Base-by-base conservation (phyloP, 2,888 invertebrate species). In the Dioctria rufipes region DNA sequence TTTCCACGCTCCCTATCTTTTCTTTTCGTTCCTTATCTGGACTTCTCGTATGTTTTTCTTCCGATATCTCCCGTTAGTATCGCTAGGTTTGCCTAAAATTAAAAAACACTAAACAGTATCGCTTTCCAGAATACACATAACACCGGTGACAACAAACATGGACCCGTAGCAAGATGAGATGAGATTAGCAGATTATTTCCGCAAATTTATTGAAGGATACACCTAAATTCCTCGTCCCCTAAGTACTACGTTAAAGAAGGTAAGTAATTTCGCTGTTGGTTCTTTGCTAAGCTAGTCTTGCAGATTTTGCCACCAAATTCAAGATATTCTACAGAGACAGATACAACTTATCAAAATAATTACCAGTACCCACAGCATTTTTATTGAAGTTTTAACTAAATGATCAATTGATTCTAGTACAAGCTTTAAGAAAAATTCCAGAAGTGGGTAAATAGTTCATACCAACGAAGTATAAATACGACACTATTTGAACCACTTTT, bases 391-490 rank as follows among this genome's bases (percentile, higher is more conserved):
- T n/a, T 58, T 58, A 2, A 58, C 13, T 11, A 58, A 58, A 11
- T 11, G 2, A 1, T 11, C 58, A 1, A 58, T 58, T n/a, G 13
- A 58, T 2, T 5, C 11, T 5, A 3, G 58, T 58, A 58, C 13
- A 58, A 58, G 13, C 58, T 3, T 58, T 5, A 3, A 8, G 13
- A 2, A n/a, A 58, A 58, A n/a, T 5, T 58, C 11, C 58, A 58
- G 13, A 13, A 5, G 13, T 58, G 58, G 2, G 1, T 58, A 3
- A 58, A 58, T 58, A 13, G 58, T 5, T 8, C 8, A 0, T 82
- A 67, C 69, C 83, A 84, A 2, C 54, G 71, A 9, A 9, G 37
- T 13, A 54, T 71, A 25, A 25, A 25, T 25, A 25, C 25, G 2
- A 25, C 25, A 25, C 25, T 25, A 25, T 25, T 25, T 2, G 25